Conservation (phyloP, 2,888 invertebrate genomes). For the Ashinkailepas kermadecensis region DNA sequence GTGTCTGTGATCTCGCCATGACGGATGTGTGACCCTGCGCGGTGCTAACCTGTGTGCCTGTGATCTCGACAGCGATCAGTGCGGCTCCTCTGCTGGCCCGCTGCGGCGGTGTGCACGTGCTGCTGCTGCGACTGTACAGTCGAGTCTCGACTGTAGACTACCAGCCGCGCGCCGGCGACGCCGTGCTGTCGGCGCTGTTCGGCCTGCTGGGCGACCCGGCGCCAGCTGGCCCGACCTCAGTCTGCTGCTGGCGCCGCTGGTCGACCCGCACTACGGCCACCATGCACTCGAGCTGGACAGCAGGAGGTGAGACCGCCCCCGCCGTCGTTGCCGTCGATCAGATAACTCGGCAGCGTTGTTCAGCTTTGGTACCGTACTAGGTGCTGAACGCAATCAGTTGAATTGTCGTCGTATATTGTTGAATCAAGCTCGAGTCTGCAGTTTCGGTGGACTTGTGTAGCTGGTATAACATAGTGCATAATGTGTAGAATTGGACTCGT, state of each 20-base stretch:
- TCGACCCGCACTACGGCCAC: slow-evolving; percentile 70
- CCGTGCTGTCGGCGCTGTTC: slow-evolving; percentile 76
- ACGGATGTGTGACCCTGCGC: too few relatives aligned
- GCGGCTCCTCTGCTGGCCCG: slow-evolving; percentile 35
- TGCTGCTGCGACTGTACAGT: too few relatives aligned
- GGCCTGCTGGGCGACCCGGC: slow-evolving; percentile 78
- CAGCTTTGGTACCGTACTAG: too few relatives aligned
- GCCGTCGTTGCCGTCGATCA: not conserved
- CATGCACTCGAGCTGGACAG: slow-evolving; percentile 36
- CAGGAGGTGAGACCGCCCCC: slow-evolving; percentile 36
- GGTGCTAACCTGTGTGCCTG: too few relatives aligned
- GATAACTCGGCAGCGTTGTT: too few relatives aligned
- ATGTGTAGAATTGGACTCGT: too few relatives aligned
- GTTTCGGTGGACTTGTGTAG: too few relatives aligned
- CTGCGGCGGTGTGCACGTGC: slow-evolving; percentile 72
- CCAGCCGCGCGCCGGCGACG: slow-evolving; percentile 81
- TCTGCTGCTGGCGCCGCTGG: slow-evolving; percentile 84
- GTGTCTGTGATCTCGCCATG: too few relatives aligned
- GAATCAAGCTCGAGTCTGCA: too few relatives aligned
- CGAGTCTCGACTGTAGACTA: slow-evolving; percentile 80
- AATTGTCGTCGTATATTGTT: too few relatives aligned
- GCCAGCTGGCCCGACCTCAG: slow-evolving; percentile 70
- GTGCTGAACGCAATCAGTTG: too few relatives aligned
- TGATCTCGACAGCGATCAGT: not conserved
- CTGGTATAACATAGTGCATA: too few relatives aligned